Conservation (phyloP, 2,113 vertebrate genomes). For the Fregata magnificens region DNA sequence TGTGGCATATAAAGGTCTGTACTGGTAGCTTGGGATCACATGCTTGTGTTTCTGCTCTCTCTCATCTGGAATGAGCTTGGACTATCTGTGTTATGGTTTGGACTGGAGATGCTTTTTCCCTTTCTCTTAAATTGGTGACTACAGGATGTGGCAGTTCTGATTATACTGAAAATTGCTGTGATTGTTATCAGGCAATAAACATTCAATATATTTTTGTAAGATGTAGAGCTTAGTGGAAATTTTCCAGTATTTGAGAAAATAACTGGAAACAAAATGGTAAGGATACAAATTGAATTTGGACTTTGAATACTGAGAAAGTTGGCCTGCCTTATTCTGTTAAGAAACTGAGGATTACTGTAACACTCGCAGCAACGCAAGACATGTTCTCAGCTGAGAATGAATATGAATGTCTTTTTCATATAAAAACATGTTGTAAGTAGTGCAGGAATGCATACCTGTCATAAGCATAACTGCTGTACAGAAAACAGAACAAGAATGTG, state of each 20-base stretch:
- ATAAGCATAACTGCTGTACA: constrained; percentile 45
- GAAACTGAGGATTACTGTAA: constrained; percentile 28
- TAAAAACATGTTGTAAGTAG: not conserved
- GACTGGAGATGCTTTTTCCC: constrained; percentile 27
- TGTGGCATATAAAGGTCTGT: constrained; percentile 12
- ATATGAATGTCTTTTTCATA: constrained; percentile 47
- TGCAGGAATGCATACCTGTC: constrained; percentile 50
- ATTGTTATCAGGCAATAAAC: constrained; percentile 63
- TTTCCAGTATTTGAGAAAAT: constrained; percentile 53
- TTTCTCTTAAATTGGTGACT: constrained; percentile 51
- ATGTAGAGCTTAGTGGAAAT: not conserved
- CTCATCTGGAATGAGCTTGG: constrained; percentile 19
- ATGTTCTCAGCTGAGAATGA: not conserved
- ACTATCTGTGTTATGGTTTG: constrained; percentile 45
- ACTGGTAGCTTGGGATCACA: constrained; percentile 26
- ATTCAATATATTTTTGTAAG: constrained; percentile 44
- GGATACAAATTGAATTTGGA: constrained; percentile 38
- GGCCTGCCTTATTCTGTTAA: constrained; percentile 11
- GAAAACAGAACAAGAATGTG: constrained; percentile 63
- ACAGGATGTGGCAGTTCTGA: constrained; percentile 57
- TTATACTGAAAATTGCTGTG: constrained; percentile 48
- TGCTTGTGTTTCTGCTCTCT: constrained; percentile 25
- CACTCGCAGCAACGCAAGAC: not conserved
- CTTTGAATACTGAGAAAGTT: constrained; percentile 14
- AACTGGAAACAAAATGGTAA: constrained; percentile 28